These are phyloP conservation scores for Parnassius glacialis DNA, from an alignment of 2,888 invertebrate species.

Conservation along the genomic window DNA sequence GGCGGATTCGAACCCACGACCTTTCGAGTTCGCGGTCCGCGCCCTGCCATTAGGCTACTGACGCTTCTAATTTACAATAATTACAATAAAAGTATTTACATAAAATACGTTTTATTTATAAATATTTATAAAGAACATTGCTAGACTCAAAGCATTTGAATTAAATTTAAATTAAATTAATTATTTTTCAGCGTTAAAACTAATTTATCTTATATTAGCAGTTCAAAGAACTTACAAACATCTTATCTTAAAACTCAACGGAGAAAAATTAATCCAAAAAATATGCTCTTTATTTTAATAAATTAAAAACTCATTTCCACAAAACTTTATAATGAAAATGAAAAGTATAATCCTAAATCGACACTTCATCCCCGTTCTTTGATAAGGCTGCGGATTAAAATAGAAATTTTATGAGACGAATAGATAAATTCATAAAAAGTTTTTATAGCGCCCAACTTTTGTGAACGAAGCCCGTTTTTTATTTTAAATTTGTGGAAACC, in stretches of 20 bases:
- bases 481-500: too few species aligned
- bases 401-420: constrained; percentile 5
- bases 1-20: too few species aligned
- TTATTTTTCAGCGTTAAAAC: too few species aligned
- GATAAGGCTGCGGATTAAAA: constrained; percentile 10
- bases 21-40: too few species aligned
- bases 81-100: too few species aligned
- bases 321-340: constrained; percentile 6
- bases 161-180: too few species aligned
- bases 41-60: too few species aligned
- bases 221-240: background rate
- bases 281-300: constrained; percentile 2
- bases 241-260: background rate
- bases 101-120: too few species aligned
- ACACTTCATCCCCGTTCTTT: constrained; percentile 1
- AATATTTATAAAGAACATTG: too few species aligned
- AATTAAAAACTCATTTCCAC: constrained; percentile 14
- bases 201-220: background rate
- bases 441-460: constrained; percentile 22
- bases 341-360: constrained; percentile 15
- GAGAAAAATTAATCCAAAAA: background rate
- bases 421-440: constrained; percentile 23
- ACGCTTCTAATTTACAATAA: too few species aligned
- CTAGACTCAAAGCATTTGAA: too few species aligned
- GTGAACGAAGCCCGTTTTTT: background rate